These are phyloP conservation scores for Pomacea maculata DNA, from an alignment of 1,140 invertebrate species.

Conservation along the genomic window DNA sequence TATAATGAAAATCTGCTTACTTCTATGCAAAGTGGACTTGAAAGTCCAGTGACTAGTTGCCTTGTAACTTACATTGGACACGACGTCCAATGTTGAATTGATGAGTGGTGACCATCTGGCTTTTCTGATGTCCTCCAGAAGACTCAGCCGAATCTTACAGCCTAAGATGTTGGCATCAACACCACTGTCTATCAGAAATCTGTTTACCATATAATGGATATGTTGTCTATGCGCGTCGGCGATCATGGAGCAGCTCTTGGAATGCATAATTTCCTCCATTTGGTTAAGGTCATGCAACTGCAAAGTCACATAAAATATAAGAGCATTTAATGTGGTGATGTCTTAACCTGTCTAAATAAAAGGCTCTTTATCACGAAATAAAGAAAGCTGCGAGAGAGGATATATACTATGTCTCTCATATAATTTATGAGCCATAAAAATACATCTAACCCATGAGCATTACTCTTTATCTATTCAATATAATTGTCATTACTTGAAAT, in stretches of 20 bases:
- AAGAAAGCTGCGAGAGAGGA: too few relatives aligned
- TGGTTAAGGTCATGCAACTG: conserved; percentile 1
- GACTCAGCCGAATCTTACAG: too few relatives aligned
- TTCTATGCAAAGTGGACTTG: too few relatives aligned
- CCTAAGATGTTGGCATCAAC: background rate
- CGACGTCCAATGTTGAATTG: conserved; percentile 9
- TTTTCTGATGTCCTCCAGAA: conserved; percentile 7
- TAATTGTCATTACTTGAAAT: too few relatives aligned
- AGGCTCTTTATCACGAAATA: too few relatives aligned
- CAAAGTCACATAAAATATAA: background rate
- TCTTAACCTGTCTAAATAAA: too few relatives aligned
- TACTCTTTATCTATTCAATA: too few relatives aligned
- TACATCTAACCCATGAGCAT: too few relatives aligned
- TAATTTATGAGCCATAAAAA: too few relatives aligned
- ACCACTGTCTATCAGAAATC: background rate
- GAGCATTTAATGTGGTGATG: background rate
- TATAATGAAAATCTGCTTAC: too few relatives aligned
- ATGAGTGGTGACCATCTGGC: background rate
- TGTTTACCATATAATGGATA: background rate
- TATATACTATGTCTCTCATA: too few relatives aligned
- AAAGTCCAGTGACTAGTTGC: too few relatives aligned
- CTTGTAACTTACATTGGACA: background rate
- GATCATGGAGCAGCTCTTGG: background rate
- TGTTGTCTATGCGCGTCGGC: background rate
- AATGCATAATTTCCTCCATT: background rate